Base-by-base conservation (phyloP, 2,797 vertebrate species). In the Malurus leucopterus region DNA sequence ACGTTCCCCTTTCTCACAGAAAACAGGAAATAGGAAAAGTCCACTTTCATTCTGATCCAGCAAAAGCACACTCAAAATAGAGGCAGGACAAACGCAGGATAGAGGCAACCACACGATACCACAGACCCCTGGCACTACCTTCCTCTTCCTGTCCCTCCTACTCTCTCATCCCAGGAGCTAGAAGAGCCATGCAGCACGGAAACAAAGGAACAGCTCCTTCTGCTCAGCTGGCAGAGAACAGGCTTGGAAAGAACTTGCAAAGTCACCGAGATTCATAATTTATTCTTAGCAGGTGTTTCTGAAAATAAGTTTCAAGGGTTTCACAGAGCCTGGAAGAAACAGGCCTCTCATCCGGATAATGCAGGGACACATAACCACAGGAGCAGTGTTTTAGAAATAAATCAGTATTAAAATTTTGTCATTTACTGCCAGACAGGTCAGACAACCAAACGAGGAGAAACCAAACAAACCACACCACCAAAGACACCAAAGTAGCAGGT, bases 311-410 rank as follows among this genome's bases (percentile, higher is more conserved):
- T 75, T 53, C 29, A 50, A 36, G 53, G 19, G 47, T 44, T 74
- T 44, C 14, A 77, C 16, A 19, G 6, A 75, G 34, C 46, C 71
- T 49, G 13, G 30, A 46, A 55, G 41, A 61, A 86, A 53, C 2
- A 38, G 6, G 40, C 38, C 29, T 79, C 55, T 62, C 3, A 2
- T 40, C 65, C 30, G 15, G 36, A 38, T 77, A 68, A 73, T 10
- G 16, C 13, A n/a, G 27, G 22, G 54, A 61, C 38, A 36, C 0
- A 0, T 38, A 84, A 75, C 51, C 21, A n/a, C 0, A 82, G 43
- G 15, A 68, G 22, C 61, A 82, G 61, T 2, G 2, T 54, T 43
- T 79, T n/a, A 79, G 29, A 84, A 93, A 62, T 44, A 84, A 54
- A 82, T 63, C 30, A 10, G 34, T 19, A 84, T 64, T 90, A 70